phyloP scores from a whole-genome alignment of 1,140 invertebrate genomes.

The Achatina immaculata region DNA sequence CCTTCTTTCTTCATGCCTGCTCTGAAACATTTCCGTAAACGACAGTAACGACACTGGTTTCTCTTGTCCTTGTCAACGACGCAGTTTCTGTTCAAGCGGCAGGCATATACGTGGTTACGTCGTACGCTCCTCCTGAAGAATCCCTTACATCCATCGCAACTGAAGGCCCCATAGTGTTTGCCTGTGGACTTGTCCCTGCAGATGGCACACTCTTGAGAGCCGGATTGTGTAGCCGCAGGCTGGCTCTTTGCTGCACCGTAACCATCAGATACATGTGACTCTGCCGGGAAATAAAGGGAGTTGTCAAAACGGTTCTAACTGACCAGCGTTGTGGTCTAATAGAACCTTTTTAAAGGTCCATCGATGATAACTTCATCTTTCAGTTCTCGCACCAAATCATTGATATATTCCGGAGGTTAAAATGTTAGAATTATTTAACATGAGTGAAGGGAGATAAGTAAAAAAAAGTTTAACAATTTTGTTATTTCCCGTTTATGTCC shows the following conservation, averaged over 20 bases:
- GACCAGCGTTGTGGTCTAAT: too few relatives aligned
- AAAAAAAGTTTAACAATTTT: too few relatives aligned
- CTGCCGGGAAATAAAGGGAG: too few relatives aligned
- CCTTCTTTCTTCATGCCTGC: slow-evolving; percentile 99
- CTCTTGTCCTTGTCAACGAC: slow-evolving; percentile 97
- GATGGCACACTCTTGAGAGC: slow-evolving; percentile 82
- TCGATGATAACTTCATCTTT: too few relatives aligned
- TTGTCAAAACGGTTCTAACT: too few relatives aligned
- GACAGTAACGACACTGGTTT: slow-evolving; percentile 96
- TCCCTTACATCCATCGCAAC: slow-evolving; percentile 86
- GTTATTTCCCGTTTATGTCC: too few relatives aligned
- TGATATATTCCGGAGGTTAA: too few relatives aligned
- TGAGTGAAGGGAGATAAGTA: too few relatives aligned
- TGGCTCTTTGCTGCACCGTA: neutral
- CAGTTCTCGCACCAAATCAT: too few relatives aligned
- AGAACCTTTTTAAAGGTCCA: too few relatives aligned
- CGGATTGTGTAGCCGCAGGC: slow-evolving; percentile 35
- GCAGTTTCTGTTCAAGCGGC: slow-evolving; percentile 93
- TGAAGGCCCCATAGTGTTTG: slow-evolving; percentile 93
- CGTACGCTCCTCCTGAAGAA: slow-evolving; percentile 77
- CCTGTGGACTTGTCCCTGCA: slow-evolving; percentile 93
- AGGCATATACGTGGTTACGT: slow-evolving; percentile 96
- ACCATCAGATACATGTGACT: too few relatives aligned
- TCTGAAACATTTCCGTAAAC: slow-evolving; percentile 95
- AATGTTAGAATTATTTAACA: too few relatives aligned